Base-by-base conservation (phyloP, 2,113 vertebrate species). In the Cryptoleucopteryx plumbea region DNA sequence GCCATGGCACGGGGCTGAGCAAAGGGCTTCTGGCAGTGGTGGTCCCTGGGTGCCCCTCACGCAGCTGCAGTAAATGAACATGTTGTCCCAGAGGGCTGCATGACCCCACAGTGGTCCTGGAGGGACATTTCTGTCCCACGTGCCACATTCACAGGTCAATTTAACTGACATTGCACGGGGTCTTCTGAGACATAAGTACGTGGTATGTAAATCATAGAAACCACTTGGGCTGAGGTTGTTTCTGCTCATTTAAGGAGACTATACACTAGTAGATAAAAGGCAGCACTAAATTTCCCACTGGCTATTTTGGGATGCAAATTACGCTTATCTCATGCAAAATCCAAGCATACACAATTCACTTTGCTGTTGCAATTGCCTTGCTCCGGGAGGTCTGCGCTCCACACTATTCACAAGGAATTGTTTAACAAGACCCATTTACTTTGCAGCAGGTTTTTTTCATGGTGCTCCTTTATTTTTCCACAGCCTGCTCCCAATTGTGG, bases 401-500 rank as follows among this genome's bases (percentile, higher is more conserved):
- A 2, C 0, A 2, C 82, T 84, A 11, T 82, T 94, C 87, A n/a
- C 62, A 36, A 82, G 86, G 95, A 95, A 88, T 56, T 77, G 88
- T 86, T 88, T 88, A 95, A 90, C 86, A 61, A 88, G 82, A 96
- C 53, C 75, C 74, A 77, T 70, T 91, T 72, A 43, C 78, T 94
- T 65, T 96, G 89, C 89, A 94, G 82, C 74, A 90, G 73, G 23
- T 70, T 68, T 68, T 91, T 77, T 93, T 74, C 62, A 82, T 31
- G 50, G 16, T 53, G 40, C 45, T 72, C 40, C 74, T 97, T 88
- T 68, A 47, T 86, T 81, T 86, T 96, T 71, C 83, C 53, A 45
- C 82, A 98, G 98, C 56, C 97, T 98, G 61, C 97, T 98, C 73
- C 98, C 98, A 29, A 38, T 98, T 21, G 96, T 96, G 95, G 98